A percentile compares a stretch with the other conserved stretches of the same genome.
phyloP scores from a whole-genome alignment of 2,797 vertebrate genomes.

The Paguma larvata region DNA sequence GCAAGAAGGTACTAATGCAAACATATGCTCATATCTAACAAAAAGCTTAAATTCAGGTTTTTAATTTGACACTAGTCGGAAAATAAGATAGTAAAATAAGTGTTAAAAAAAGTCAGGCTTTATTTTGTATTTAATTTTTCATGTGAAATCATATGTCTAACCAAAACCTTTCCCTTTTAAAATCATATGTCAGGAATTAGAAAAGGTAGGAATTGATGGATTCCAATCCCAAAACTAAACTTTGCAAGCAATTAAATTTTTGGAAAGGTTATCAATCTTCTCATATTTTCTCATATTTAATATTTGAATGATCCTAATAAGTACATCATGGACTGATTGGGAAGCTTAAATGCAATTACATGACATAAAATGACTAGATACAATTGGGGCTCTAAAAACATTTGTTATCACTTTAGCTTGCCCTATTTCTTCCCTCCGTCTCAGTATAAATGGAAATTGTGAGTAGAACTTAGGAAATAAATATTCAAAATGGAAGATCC shows the following conservation, averaged over 20 bases:
- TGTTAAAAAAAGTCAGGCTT: not conserved
- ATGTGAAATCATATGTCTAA: not conserved
- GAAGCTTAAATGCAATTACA: not conserved
- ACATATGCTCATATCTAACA: not conserved
- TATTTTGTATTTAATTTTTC: not conserved
- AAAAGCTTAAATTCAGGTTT: not conserved
- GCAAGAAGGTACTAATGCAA: not conserved
- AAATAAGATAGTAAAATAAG: not conserved
- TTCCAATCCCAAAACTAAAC: not conserved
- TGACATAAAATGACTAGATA: not conserved
- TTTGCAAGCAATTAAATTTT: not conserved
- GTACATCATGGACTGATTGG: not conserved
- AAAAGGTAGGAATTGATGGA: not conserved
- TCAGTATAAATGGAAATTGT: not conserved
- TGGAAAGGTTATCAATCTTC: not conserved
- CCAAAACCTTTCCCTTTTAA: not conserved
- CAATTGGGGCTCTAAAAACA: not conserved
- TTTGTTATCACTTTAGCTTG: not conserved
- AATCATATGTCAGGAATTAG: not conserved
- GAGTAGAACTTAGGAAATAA: not conserved
- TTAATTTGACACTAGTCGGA: not conserved
- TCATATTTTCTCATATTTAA: not conserved
- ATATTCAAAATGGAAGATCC: not conserved
- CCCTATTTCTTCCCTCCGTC: not conserved
- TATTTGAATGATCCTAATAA: not conserved